Evolutionary conservation across 2,888 invertebrate genomes (phyloP).

Genomic region (Apamea sordens): DNA sequence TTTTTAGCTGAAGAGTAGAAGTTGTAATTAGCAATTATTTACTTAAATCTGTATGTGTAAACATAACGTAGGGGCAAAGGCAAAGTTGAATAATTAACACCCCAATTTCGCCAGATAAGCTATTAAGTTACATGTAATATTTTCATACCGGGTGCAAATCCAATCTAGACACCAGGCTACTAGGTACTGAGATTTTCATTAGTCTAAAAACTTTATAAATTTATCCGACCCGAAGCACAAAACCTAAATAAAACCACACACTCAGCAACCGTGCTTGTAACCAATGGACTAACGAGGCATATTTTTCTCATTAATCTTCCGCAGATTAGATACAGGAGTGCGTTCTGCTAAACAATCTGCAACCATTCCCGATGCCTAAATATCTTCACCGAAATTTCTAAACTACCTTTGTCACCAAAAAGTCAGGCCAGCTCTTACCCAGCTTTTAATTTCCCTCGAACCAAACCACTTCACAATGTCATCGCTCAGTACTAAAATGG

Average conservation of each 20-base stretch:
- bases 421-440: neutral
- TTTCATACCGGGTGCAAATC: neutral
- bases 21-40: neutral
- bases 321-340: neutral
- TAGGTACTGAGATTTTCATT: neutral
- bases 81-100: neutral
- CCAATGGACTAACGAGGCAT: neutral
- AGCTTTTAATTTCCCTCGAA: neutral
- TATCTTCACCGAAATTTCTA: neutral
- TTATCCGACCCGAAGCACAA: neutral
- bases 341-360: neutral
- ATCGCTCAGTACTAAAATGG: constrained; percentile 32
- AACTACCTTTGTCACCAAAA: neutral
- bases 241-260: neutral
- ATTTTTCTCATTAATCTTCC: neutral
- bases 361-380: neutral
- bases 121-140: too few relatives aligned
- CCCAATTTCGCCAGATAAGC: neutral
- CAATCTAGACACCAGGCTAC: neutral
- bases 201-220: neutral
- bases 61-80: neutral
- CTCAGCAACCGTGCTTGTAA: neutral
- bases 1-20: neutral
- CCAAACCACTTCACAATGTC: constrained; percentile 4
- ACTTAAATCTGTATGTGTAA: neutral